Evolutionary conservation across 2,113 vertebrate species (phyloP), one percentile per base, ranked within the genome.

Genomic region (Solea senegalensis): DNA sequence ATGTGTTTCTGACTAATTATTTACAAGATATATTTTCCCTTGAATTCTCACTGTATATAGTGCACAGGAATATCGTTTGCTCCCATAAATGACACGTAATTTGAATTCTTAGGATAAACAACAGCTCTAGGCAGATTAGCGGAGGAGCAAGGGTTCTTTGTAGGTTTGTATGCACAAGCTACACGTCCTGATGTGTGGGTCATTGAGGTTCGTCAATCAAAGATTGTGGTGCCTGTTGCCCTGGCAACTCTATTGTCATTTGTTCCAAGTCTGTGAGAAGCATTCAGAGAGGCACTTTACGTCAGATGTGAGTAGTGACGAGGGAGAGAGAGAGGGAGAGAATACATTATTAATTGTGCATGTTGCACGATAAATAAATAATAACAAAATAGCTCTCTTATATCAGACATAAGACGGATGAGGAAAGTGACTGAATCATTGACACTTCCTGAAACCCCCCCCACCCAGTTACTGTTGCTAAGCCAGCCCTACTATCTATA

Each of bases 161-260:
- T 41, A 10, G 56, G 21, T 58, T 83, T 28, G 39, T 48, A 27
- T 65, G 54, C 71, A 81, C 65, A 76, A 76, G 80, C 74, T 78
- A 67, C 75, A 34, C 34, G 82, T 87, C 74, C 65, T 83, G 87
- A 82, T 83, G 80, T 87, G 85, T 83, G 66, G 39, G 49, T 68
- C 52, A 80, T 80, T 78, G 80, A 53, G 78, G 52, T 73, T 86
- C 64, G 59, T 86, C 83, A 80, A 74, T 84, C 74, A 67, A 65
- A 28, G 64, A 86, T 69, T 51, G 71, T 52, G 72, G 51, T 50
- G 73, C 72, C 65, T 54, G 86, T 92, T 87, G 86, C 81, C 88
- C 74, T 84, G 82, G 88, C 83, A 91, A 92, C 89, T 61, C 71
- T 58, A 45, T 34, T 2, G 16, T 63, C 69, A 78, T 66, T 77